phyloP scores from a whole-genome alignment of 2,888 invertebrate genomes.

The Meganola albula region DNA sequence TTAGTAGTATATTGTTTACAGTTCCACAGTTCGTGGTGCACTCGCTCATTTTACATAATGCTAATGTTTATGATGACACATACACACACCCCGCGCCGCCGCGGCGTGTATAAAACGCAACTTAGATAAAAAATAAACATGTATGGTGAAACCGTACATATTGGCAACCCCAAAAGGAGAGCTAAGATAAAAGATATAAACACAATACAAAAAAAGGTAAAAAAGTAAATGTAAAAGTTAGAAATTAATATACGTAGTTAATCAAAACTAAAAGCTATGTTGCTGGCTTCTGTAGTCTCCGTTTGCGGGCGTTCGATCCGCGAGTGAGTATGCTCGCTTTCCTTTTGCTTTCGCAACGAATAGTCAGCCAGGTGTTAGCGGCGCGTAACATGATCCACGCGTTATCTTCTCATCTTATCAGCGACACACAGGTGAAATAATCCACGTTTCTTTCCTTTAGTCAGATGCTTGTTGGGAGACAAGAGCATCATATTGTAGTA shows the following conservation, averaged over 20 bases:
- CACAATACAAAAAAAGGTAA: not conserved
- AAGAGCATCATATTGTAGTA: conserved; percentile 6
- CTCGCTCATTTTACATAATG: too few species aligned
- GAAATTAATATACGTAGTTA: too few species aligned
- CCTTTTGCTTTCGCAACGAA: conserved; percentile 3
- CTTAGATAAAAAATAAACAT: too few species aligned
- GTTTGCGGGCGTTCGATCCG: not conserved
- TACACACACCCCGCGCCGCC: too few species aligned
- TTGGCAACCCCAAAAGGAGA: conserved; percentile 5
- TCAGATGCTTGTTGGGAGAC: conserved; percentile 6
- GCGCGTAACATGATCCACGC: conserved; percentile 3
- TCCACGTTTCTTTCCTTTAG: conserved; percentile 4
- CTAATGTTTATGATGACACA: too few species aligned
- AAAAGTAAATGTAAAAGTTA: too few species aligned
- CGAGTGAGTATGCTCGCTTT: not conserved
- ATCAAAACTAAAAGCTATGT: conserved; percentile 3
- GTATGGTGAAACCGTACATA: conserved; percentile 5
- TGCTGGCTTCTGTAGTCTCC: not conserved
- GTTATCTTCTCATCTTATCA: not conserved
- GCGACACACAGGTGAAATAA: not conserved
- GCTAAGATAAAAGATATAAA: conserved; percentile 2
- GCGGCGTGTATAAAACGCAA: too few species aligned
- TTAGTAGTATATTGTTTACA: too few species aligned
- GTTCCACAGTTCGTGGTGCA: too few species aligned
- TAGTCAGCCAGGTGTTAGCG: conserved; percentile 2